Percentiles rank a stretch among this genome's conserved stretches.
phyloP scores from a whole-genome alignment of 2,888 invertebrate genomes.

The Acleris literana region DNA sequence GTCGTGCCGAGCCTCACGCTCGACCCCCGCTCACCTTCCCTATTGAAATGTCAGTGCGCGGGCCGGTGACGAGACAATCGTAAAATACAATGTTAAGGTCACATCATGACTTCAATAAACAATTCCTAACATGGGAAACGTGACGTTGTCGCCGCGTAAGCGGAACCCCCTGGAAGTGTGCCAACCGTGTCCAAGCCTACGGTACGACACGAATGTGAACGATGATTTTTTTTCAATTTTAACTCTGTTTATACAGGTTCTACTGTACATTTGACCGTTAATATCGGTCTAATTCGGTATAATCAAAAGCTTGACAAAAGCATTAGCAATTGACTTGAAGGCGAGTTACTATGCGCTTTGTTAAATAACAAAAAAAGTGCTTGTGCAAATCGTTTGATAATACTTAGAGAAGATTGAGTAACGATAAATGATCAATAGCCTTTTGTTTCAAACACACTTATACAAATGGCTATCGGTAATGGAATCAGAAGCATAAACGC shows the following conservation, averaged over 20 bases:
- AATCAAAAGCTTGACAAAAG: conserved; percentile 3
- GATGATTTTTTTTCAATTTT: conserved; percentile 22
- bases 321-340: conserved; percentile 3
- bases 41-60: conserved; percentile 81
- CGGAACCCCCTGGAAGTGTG: conserved; percentile 76
- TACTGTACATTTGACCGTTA: neutral
- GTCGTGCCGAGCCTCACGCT: conserved; percentile 76
- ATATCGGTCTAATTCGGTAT: too few relatives aligned
- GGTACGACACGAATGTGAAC: conserved; percentile 55
- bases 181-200: conserved; percentile 66
- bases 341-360: conserved; percentile 1
- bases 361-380: conserved; percentile 10
- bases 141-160: conserved; percentile 73
- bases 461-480: conserved; percentile 32
- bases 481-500: conserved; percentile 29
- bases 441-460: conserved; percentile 6
- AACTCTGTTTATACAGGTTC: neutral
- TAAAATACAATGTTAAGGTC: conserved; percentile 83
- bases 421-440: conserved; percentile 8
- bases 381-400: conserved; percentile 1
- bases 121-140: conserved; percentile 79
- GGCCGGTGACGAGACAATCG: conserved; percentile 81
- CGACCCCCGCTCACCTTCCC: conserved; percentile 78
- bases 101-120: conserved; percentile 83
- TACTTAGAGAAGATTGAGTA: conserved; percentile 5